Conservation (phyloP, 2,888 invertebrate genomes). For the Dicyrtomina minuta region DNA sequence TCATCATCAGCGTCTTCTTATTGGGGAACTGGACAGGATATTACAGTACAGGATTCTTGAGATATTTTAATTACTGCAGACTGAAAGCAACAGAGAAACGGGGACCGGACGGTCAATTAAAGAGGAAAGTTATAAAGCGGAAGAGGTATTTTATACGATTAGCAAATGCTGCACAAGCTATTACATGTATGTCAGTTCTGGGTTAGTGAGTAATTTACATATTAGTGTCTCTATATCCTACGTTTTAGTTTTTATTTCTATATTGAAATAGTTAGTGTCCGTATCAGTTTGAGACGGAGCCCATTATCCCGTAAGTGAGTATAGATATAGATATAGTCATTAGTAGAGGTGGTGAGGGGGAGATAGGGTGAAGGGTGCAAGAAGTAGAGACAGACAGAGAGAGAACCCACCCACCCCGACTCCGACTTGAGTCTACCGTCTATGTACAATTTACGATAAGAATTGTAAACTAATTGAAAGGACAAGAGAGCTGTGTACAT, state of each 20-base stretch:
- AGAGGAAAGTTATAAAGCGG: conserved; percentile 30
- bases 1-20: conserved; percentile 31
- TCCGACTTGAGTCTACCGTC: neutral
- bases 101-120: conserved; percentile 31
- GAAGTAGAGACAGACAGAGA: neutral
- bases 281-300: too few relatives aligned
- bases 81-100: conserved; percentile 33
- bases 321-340: too few relatives aligned
- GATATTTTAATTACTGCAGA: conserved; percentile 42
- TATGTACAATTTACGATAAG: neutral
- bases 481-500: too few relatives aligned
- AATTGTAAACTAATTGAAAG: neutral
- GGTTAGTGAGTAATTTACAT: too few relatives aligned
- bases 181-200: conserved; percentile 9
- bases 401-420: neutral
- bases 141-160: neutral
- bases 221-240: too few relatives aligned
- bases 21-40: conserved; percentile 35
- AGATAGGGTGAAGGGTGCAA: neutral
- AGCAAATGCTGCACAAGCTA: too few relatives aligned
- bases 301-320: too few relatives aligned
- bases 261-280: too few relatives aligned
- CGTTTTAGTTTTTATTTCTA: too few relatives aligned
- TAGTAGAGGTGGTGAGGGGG: neutral
- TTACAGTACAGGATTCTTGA: conserved; percentile 36